Conservation (phyloP, 2,113 vertebrate genomes). For the Cavia aperea region DNA sequence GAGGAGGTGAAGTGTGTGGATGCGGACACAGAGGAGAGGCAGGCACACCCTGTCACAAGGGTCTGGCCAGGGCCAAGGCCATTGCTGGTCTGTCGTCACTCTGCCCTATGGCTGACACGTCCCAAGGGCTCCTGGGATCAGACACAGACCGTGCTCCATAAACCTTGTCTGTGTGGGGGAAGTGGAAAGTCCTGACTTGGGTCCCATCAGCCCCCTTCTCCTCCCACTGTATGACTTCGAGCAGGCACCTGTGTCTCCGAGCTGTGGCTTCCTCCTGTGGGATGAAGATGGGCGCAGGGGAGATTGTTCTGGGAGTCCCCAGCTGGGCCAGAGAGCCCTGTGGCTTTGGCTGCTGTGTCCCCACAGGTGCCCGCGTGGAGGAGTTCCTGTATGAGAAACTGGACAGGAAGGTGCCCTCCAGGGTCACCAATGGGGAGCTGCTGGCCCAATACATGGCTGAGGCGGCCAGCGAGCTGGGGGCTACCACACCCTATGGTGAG, state of each 20-base stretch:
- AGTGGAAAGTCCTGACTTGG: neutral
- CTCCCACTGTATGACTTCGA: neutral
- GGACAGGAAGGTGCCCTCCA: slow-evolving; percentile 89
- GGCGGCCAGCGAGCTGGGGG: slow-evolving; percentile 87
- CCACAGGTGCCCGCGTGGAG: slow-evolving; percentile 88
- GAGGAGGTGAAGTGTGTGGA: neutral
- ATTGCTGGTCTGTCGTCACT: neutral
- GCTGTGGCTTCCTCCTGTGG: no score
- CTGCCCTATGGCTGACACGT: neutral
- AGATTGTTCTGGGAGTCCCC: neutral
- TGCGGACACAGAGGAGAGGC: neutral
- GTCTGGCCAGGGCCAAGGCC: accelerated
- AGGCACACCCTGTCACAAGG: no score
- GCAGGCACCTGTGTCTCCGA: neutral
- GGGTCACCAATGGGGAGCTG: slow-evolving; percentile 89
- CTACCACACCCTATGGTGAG: slow-evolving; percentile 89
- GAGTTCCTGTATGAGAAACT: slow-evolving; percentile 97
- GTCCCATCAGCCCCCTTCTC: accelerated
- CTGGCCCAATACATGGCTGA: slow-evolving; percentile 93
- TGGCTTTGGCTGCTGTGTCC: slow-evolving; percentile 12
- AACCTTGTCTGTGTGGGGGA: neutral
- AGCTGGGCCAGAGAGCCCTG: neutral
- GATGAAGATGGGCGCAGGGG: neutral
- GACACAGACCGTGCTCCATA: accelerated
- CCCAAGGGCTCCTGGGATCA: neutral